Evolutionary conservation across 2,888 invertebrate genomes (phyloP).

Genomic region (Acleris cristana): DNA sequence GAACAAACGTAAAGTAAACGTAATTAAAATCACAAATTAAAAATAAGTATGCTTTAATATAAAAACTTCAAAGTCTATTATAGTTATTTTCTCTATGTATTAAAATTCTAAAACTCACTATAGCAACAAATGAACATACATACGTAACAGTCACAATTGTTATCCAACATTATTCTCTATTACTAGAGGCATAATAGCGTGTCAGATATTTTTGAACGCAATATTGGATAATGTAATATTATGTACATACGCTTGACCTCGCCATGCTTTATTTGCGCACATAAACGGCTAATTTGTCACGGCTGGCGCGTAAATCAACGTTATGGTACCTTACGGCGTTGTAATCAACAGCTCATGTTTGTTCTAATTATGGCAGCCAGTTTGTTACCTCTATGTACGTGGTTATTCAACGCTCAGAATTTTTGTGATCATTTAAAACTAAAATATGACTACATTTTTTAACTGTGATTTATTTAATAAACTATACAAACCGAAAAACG

Average conservation of each 20-base stretch:
- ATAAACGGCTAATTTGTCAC: slow-evolving; percentile 26
- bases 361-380: slow-evolving; percentile 28
- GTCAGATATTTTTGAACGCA: too few species aligned
- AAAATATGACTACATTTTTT: too few species aligned
- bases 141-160: background rate
- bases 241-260: slow-evolving; percentile 9
- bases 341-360: slow-evolving; percentile 36
- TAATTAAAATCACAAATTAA: too few species aligned
- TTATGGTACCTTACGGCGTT: slow-evolving; percentile 31
- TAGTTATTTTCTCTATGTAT: background rate
- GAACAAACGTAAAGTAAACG: too few species aligned
- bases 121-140: background rate
- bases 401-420: background rate
- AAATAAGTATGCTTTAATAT: too few species aligned
- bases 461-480: too few species aligned
- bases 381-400: slow-evolving; percentile 1
- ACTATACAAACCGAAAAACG: too few species aligned
- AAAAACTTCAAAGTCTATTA: too few species aligned
- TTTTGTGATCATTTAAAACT: too few species aligned
- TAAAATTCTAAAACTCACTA: background rate
- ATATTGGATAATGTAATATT: too few species aligned
- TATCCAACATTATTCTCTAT: too few species aligned
- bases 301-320: slow-evolving; percentile 25
- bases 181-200: too few species aligned
- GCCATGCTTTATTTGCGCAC: slow-evolving; percentile 7